phyloP scores from a whole-genome alignment of 2,113 vertebrate genomes.

The Aegotheles bennettii region DNA sequence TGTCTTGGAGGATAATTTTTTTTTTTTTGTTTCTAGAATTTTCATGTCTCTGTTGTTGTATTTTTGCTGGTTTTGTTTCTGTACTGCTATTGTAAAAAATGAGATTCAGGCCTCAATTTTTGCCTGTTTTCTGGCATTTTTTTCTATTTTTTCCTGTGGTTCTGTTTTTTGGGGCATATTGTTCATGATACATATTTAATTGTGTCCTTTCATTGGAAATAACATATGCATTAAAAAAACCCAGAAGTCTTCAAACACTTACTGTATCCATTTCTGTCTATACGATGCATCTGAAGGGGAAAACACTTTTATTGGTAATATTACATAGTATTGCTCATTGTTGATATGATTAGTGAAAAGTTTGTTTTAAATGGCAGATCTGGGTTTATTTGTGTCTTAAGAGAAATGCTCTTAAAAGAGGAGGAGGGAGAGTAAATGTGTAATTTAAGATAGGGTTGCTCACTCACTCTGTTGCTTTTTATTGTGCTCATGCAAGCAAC shows the following conservation, averaged over 20 bases:
- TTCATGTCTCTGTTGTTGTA: neutral
- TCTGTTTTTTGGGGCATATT: neutral
- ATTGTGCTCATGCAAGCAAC: neutral
- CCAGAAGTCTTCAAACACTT: neutral
- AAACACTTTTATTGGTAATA: neutral
- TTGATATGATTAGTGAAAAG: neutral
- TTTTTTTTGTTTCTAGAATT: neutral
- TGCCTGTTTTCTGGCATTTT: rapidly evolving
- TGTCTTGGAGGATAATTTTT: neutral
- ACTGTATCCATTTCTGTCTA: neutral
- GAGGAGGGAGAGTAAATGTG: neutral
- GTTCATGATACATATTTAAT: neutral
- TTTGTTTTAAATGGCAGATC: neutral
- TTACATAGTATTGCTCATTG: neutral
- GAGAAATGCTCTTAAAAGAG: neutral
- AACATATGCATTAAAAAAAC: neutral
- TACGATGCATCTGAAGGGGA: neutral
- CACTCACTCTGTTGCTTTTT: neutral
- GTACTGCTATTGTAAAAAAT: neutral
- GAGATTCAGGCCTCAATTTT: neutral
- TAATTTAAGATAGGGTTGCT: neutral
- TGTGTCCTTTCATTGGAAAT: neutral
- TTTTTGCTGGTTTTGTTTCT: neutral
- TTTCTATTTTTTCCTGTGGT: neutral
- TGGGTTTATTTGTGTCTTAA: neutral